These are phyloP conservation scores for Plagiodera versicolora DNA, from an alignment of 2,888 invertebrate species.

Conservation along the genomic window DNA sequence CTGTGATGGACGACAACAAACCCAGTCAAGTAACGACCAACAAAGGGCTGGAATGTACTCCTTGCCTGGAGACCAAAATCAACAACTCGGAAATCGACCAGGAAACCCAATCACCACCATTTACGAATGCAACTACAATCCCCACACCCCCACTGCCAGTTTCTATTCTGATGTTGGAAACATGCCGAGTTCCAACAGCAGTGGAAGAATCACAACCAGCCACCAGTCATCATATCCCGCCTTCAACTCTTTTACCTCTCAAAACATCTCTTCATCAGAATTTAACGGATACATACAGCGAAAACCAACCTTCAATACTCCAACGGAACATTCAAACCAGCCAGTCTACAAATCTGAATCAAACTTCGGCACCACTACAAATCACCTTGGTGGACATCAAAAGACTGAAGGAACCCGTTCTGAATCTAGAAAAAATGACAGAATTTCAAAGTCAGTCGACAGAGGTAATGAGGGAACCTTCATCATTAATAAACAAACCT, in stretches of 20 bases:
- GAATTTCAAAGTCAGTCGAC: background rate
- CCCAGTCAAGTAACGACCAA: slow-evolving; percentile 21
- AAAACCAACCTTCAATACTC: background rate
- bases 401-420: slow-evolving; percentile 8
- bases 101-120: slow-evolving; percentile 5
- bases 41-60: slow-evolving; percentile 21
- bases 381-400: slow-evolving; percentile 19
- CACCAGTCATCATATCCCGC: background rate
- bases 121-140: background rate
- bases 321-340: slow-evolving; percentile 2
- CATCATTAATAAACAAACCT: background rate
- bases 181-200: background rate
- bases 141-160: background rate
- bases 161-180: background rate
- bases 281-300: background rate
- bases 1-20: slow-evolving; percentile 34
- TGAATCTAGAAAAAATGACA: slow-evolving; percentile 2
- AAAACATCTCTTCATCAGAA: background rate
- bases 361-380: slow-evolving; percentile 7
- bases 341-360: slow-evolving; percentile 4
- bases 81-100: slow-evolving; percentile 11
- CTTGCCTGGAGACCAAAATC: slow-evolving; percentile 15
- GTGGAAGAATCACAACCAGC: background rate
- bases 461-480: background rate
- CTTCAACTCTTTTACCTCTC: background rate